A percentile compares a stretch with the other conserved stretches of the same genome.
These are phyloP conservation scores for Salpingus planirostris DNA, from an alignment of 2,888 invertebrate species.

Conservation along the genomic window DNA sequence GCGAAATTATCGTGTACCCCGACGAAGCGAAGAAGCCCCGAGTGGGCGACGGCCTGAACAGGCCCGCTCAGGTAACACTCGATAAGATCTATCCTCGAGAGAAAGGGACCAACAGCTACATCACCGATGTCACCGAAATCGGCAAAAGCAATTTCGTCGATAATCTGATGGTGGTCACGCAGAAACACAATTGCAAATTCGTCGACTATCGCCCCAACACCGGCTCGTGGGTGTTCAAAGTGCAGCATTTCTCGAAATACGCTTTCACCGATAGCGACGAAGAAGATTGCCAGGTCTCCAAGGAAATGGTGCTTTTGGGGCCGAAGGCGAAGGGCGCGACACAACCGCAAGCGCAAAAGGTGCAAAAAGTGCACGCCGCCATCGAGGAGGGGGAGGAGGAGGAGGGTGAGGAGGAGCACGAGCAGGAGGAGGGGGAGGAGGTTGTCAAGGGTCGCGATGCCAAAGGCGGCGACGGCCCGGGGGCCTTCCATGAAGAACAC, in stretches of 20 bases:
- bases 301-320: not conserved
- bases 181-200: constrained; percentile 82
- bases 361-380: too few relatives aligned
- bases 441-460: too few relatives aligned
- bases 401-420: too few relatives aligned
- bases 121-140: constrained; percentile 72
- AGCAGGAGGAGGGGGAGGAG: too few relatives aligned
- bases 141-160: constrained; percentile 76
- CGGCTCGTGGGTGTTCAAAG: constrained; percentile 95
- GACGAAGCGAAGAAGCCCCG: constrained; percentile 83
- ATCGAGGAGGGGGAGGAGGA: too few relatives aligned
- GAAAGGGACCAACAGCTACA: constrained; percentile 67
- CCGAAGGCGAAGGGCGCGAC: too few relatives aligned
- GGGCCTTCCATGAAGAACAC: too few relatives aligned
- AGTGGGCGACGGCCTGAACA: constrained; percentile 76
- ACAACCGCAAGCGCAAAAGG: too few relatives aligned
- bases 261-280: constrained; percentile 81
- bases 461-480: too few relatives aligned
- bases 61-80: constrained; percentile 82
- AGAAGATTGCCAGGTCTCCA: constrained; percentile 39
- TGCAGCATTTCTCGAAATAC: constrained; percentile 92
- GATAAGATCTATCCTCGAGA: constrained; percentile 93
- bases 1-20: constrained; percentile 93
- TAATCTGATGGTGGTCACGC: constrained; percentile 73
- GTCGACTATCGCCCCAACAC: constrained; percentile 91